A percentile compares a stretch with the other conserved stretches of the same genome.
These are phyloP conservation scores for Volucella inflata DNA, from an alignment of 2,888 invertebrate genomes.

Conservation along the genomic window DNA sequence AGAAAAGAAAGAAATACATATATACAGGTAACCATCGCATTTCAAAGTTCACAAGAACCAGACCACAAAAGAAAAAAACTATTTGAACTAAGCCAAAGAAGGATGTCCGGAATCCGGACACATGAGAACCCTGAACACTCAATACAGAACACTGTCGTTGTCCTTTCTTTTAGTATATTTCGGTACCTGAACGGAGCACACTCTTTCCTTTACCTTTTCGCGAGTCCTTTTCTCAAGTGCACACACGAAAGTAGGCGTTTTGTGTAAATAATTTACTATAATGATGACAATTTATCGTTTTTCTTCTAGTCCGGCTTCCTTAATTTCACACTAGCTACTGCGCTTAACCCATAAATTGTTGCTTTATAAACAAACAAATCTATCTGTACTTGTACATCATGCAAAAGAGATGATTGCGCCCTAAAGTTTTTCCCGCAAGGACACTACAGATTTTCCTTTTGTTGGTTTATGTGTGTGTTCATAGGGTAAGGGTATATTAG, in stretches of 20 bases:
- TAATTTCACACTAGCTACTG: constrained; percentile 59
- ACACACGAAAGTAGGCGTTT: constrained; percentile 70
- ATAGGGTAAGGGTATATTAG: background rate
- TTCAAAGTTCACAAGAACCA: constrained; percentile 50
- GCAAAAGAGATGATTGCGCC: constrained; percentile 26
- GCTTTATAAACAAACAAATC: constrained; percentile 61
- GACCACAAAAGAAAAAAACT: constrained; percentile 46
- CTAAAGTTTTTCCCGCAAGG: constrained; percentile 52
- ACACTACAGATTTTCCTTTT: constrained; percentile 50
- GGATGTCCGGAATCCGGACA: constrained; percentile 75
- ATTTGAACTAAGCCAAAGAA: constrained; percentile 47
- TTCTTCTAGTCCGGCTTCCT: constrained; percentile 47
- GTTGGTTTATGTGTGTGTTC: constrained; percentile 7
- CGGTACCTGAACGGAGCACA: constrained; percentile 12
- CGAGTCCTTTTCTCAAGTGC: constrained; percentile 52
- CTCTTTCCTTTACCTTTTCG: constrained; percentile 24
- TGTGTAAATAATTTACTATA: constrained; percentile 73
- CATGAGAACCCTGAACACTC: constrained; percentile 57
- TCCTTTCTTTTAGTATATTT: constrained; percentile 57
- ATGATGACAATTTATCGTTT: constrained; percentile 72
- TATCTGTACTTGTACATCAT: constrained; percentile 18
- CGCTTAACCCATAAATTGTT: constrained; percentile 43
- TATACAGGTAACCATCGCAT: constrained; percentile 51
- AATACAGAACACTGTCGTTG: constrained; percentile 11
- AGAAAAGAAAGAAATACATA: constrained; percentile 11